Base-by-base conservation (phyloP, 1,140 invertebrate species). In the Apis mellifera region DNA sequence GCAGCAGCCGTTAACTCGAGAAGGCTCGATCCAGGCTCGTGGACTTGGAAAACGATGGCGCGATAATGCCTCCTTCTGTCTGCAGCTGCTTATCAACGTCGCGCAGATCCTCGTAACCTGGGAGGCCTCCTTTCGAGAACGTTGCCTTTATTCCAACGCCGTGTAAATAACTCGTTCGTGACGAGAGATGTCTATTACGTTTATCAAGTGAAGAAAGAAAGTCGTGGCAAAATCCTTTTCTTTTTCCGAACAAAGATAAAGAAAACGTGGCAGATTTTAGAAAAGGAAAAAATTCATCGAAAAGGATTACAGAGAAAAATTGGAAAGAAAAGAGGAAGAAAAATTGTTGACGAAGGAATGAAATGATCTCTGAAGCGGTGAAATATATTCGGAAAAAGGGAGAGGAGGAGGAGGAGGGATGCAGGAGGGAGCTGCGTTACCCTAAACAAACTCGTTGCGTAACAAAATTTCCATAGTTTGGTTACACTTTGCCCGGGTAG, bases 41-140 rank as follows among this genome's bases (percentile, higher is more conserved):
- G 48, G 76, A 81, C 69, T 72, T 54, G 82, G 86, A 87, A n/a
- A 86, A 86, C 77, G 77, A 87, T 87, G 78, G 60, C 70, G 69
- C 79, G 83, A 89, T 88, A 89, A 88, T 78, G 78, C 65, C 80
- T 62, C 84, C 81, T 89, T 88, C 83, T 85, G 77, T 86, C 77
- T 73, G 54, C 84, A 62, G 48, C 78, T 81, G 84, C 87, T 89
- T 85, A 89, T 89, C 87, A 88, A 73, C 87, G 70, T 65, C 57
- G 55, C n/a, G 62, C 86, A 87, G 83, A 82, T 79, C 68, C 82
- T 17, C 32, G 19, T 72, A 78, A 68, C 62, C 59, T 74, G 54
- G 32, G 60, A 82, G 23, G 73, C 32, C 55, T 19, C 32, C 55
- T 19, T 23, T 60, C 82, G 83, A 82, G 79, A 87, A 79, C 85